Base-by-base conservation (phyloP, 2,888 invertebrate genomes). In the Rhagonycha fulva region DNA sequence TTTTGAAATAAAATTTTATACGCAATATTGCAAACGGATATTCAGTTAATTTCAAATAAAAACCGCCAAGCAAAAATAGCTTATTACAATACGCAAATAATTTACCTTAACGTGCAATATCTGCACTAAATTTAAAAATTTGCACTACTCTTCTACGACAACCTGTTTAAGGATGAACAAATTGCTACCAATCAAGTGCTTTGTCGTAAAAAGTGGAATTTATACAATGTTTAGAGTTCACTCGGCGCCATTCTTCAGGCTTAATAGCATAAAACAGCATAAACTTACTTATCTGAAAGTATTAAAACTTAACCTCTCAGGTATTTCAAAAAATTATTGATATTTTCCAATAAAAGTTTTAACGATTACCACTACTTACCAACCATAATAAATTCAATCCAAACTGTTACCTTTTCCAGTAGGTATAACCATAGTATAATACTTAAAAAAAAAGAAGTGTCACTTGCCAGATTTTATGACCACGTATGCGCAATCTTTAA, bases 161-260 rank as follows among this genome's bases (percentile, higher is more conserved):
- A 60, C 72, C 68, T 68, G 62, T 74, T 66, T 74, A 63, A 74
- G 24, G 62, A 63, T 12, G 62, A 69, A 74, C 74, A 74, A 75
- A 75, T 75, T 75, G 71, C 71, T 47, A 61, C 67, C 75, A 75
- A 75, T 75, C 26, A 70, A 28, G 67, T 47, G 66, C 71, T 19
- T 19, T 66, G 71, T 75, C 68, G 30, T 75, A 75, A 75, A 71
- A 68, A 70, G 71, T 67, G 67, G 68, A 26, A 71, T 71, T 67
- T 75, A 68, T 68, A 60, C 66, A 26, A 23, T 60, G 24, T 32
- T 67, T 70, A 60, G 47, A 47, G 62, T 23, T 63, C n/a, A 63
- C 62, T 47, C 69, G 74, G 74, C 74, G 74, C 74, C 74, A 67
- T 72, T 72, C 71, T 66, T 32, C 14, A 66, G 32, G 9, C 30